Conservation (phyloP, 1,140 invertebrate species). For the Zaprionus africanus region DNA sequence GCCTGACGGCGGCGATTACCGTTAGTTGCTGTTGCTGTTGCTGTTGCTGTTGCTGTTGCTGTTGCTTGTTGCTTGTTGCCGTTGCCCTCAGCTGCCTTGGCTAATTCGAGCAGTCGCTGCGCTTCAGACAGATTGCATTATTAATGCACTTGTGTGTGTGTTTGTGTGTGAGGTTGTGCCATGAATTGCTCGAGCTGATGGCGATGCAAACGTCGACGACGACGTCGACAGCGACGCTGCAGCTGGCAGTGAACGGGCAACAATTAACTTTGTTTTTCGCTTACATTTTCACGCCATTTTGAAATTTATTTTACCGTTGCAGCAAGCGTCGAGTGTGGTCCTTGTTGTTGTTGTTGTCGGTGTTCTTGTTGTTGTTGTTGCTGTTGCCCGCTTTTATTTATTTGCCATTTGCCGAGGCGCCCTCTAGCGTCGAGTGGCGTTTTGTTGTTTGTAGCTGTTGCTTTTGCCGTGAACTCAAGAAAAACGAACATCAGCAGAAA, state of each 20-base stretch:
- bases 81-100: conserved; percentile 57
- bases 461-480: conserved; percentile 14
- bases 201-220: background rate
- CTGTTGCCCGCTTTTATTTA: conserved; percentile 40
- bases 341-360: conserved; percentile 19
- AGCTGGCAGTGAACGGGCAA: conserved; percentile 41
- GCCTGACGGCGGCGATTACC: conserved; percentile 1
- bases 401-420: conserved; percentile 40
- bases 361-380: conserved; percentile 27
- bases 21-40: conserved; percentile 9
- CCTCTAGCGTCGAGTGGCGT: conserved; percentile 32
- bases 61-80: conserved; percentile 25
- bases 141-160: conserved; percentile 64
- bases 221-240: background rate
- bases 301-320: conserved; percentile 44
- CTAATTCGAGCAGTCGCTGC: conserved; percentile 58
- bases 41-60: conserved; percentile 44
- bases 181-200: conserved; percentile 5
- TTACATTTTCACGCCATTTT: conserved; percentile 79
- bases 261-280: conserved; percentile 80
- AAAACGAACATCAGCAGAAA: background rate
- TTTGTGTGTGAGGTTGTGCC: conserved; percentile 5
- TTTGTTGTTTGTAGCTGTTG: conserved; percentile 41
- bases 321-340: conserved; percentile 24
- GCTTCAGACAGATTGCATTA: conserved; percentile 69